Percentiles rank a stretch among this genome's conserved stretches.
These are phyloP conservation scores for Ypsolopha scabrella DNA, from an alignment of 2,888 invertebrate genomes.

Conservation along the genomic window DNA sequence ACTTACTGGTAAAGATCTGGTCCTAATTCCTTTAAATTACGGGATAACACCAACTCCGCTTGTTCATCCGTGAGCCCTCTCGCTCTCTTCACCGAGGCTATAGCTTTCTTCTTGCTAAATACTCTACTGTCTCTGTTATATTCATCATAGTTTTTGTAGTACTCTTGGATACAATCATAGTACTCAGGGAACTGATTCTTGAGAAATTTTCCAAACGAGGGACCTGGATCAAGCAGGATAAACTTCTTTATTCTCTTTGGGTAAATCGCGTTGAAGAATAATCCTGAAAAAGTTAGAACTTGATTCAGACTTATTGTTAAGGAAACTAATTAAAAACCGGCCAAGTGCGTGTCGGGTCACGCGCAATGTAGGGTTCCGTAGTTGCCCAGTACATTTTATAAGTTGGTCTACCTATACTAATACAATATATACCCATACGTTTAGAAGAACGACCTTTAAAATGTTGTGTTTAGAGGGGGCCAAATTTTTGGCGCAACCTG, in stretches of 20 bases:
- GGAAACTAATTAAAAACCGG: background rate
- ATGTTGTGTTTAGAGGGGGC: too few species aligned
- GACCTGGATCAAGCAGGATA: slow-evolving; percentile 39
- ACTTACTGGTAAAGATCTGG: slow-evolving; percentile 49
- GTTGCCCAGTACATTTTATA: too few species aligned
- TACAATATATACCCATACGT: background rate
- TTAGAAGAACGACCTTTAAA: too few species aligned
- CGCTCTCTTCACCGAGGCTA: slow-evolving; percentile 48
- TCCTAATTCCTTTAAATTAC: slow-evolving; percentile 46
- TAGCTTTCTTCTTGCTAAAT: slow-evolving; percentile 26
- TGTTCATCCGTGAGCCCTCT: slow-evolving; percentile 49
- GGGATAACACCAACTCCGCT: slow-evolving; percentile 53
- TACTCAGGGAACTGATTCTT: slow-evolving; percentile 21
- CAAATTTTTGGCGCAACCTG: too few species aligned
- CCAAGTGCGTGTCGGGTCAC: too few species aligned
- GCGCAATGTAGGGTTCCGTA: too few species aligned
- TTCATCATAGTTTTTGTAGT: slow-evolving; percentile 33
- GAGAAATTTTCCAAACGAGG: slow-evolving; percentile 28
- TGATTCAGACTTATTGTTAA: background rate
- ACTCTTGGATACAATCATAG: slow-evolving; percentile 35
- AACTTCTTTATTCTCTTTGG: slow-evolving; percentile 55
- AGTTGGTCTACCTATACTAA: background rate
- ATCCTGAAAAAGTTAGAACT: slow-evolving; percentile 21
- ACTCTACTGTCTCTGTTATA: slow-evolving; percentile 23
- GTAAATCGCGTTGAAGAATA: slow-evolving; percentile 49